Evolutionary conservation across 2,797 vertebrate species (phyloP), one percentile per base, ranked within the genome.

Genomic region (Xiphophorus birchmanni): DNA sequence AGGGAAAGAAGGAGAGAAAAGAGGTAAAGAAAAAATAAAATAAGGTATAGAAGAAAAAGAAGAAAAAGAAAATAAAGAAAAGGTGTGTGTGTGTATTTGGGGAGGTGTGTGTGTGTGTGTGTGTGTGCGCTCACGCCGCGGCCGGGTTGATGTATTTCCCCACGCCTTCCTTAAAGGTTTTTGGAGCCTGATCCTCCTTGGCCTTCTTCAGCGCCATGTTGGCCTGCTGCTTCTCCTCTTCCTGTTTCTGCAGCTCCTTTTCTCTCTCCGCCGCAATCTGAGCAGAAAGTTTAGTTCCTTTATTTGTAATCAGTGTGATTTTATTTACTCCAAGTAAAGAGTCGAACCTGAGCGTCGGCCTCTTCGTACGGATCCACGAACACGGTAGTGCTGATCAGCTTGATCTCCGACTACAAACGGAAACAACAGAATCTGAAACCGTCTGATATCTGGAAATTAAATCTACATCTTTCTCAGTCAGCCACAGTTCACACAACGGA

Each of bases 341-440:
- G 5, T 76, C 96, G 84, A 56, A 99, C 98, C 98, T 98, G 96
- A 54, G 96, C 96, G 11, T 99, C 98, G 0, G 98, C 99, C 89
- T 99, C 99, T 80, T 99, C 98, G 0, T 99, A 99, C 0, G 99
- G 99, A 85, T 99, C 97, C 90, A 99, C 98, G 21, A 99, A 99
- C 91, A 99, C 97, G 0, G 95, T 95, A 2, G 97, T 93, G 17
- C 89, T 95, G 42, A 97, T 80, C 21, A 99, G 92, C 82, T 96
- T 95, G 80, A 99, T 96, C 88, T 99, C 98, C 26, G 97, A 96
- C 98, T 99, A 85, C 18, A 63, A 73, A 83, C 13, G 78, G 5
- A 44, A 45, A 65, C 23, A 17, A 42, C 37, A 44, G 23, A 48
- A 18, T 67, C 35, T 67, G 10, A 26, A 71, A n/a, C 18, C 11